Base-by-base conservation (phyloP, 2,113 vertebrate species). In the Phainopepla nitens region DNA sequence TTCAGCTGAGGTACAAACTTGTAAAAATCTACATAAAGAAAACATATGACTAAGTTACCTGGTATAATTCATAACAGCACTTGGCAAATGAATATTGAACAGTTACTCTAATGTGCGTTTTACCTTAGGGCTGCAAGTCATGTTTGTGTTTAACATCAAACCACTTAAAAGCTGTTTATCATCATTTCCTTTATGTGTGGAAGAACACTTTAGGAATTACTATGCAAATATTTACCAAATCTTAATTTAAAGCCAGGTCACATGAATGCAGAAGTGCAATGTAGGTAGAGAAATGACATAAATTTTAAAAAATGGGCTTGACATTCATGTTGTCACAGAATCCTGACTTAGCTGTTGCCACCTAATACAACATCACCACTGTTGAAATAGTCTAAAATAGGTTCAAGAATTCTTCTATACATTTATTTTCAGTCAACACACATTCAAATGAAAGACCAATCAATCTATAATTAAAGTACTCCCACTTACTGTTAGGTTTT, bases 171-270 rank as follows among this genome's bases (percentile, higher is more conserved):
- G 78, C 92, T 94, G 87, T 96, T 97, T 96, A 96, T 95, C 92
- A 92, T 96, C 90, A 91, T 87, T 93, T 95, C 90, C 91, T 96
- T 95, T 96, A 96, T 94, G 50, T 93, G 77, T 92, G 87, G 82
- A 53, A 95, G 83, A 97, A 94, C 93, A 95, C 77, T 96, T 95
- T 33, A 82, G 75, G 69, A 90, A 96, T 96, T 96, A 96, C 90
- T 96, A 96, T 77, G 95, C 88, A 97, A 97, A 97, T 97, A 95
- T 97, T 97, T 97, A 95, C 90, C 75, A 91, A 86, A 96, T 91
- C 94, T 90, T 95, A 95, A 96, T 96, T 95, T 95, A 95, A 93
- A 96, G 91, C 93, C 83, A 85, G 94, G 94, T 94, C 93, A 96
- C 81, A 95, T 89, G 86, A 92, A 97, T 88, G 85, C 89, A 90